Evolutionary conservation across 2,113 vertebrate species (phyloP).

Genomic region (Saiga tatarica): DNA sequence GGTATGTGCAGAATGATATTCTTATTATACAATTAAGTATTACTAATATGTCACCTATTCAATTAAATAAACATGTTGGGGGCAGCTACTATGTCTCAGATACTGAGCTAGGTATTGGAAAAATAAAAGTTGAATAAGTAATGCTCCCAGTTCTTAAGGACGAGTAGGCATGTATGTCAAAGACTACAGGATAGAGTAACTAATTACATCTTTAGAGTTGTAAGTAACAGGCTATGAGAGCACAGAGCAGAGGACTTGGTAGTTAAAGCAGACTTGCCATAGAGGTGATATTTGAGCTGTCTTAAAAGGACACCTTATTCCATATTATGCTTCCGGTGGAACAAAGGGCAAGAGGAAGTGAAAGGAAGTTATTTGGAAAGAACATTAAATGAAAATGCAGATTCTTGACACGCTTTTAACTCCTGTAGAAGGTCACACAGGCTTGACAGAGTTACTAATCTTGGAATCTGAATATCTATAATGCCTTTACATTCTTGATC

Average conservation of each 20-base stretch:
- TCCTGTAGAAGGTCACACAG: neutral
- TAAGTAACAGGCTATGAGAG: neutral
- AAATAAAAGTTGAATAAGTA: neutral
- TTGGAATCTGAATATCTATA: neutral
- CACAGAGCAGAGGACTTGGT: neutral
- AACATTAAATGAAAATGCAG: neutral
- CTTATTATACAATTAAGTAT: neutral
- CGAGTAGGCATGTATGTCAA: neutral
- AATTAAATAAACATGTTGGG: neutral
- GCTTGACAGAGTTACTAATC: neutral
- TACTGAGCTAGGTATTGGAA: neutral
- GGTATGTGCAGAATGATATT: neutral
- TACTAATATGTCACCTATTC: neutral
- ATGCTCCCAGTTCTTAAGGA: neutral
- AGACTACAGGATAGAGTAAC: neutral
- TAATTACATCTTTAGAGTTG: neutral
- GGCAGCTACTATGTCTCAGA: neutral
- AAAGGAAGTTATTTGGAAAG: neutral
- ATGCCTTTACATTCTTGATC: neutral
- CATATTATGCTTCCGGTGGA: neutral
- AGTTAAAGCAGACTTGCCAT: neutral
- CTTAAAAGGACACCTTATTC: neutral
- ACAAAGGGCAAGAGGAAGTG: neutral
- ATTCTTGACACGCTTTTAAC: neutral
- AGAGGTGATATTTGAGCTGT: neutral